phyloP scores from a whole-genome alignment of 2,113 vertebrate genomes.

The Microcebus griseorufus region DNA sequence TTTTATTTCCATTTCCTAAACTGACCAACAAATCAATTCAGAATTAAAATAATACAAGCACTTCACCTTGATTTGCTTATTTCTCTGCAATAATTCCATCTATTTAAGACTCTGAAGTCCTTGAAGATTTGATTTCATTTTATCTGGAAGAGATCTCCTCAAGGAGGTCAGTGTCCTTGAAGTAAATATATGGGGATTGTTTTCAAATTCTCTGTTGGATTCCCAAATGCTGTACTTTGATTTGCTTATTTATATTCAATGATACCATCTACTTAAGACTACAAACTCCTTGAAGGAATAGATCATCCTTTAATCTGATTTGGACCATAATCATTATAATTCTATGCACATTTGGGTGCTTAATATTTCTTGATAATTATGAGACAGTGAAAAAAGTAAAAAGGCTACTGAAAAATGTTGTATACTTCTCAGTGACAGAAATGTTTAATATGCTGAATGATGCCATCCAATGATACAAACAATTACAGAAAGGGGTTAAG shows the following conservation, averaged over 20 bases:
- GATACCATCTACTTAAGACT: conserved; percentile 67
- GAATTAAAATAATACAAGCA: conserved; percentile 60
- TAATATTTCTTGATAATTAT: conserved; percentile 76
- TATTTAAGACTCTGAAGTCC: conserved; percentile 66
- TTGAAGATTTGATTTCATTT: conserved; percentile 74
- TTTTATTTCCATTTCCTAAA: conserved; percentile 59
- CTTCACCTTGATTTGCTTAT: conserved; percentile 76
- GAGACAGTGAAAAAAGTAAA: conserved; percentile 57
- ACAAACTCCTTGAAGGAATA: conserved; percentile 68
- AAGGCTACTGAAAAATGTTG: conserved; percentile 14
- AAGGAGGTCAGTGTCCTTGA: conserved; percentile 69
- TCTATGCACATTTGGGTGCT: conserved; percentile 74
- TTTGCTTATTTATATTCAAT: conserved; percentile 78
- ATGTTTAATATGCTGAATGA: conserved; percentile 73
- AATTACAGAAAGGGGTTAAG: conserved; percentile 78
- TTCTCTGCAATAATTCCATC: conserved; percentile 65
- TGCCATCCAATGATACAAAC: conserved; percentile 73
- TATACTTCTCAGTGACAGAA: conserved; percentile 28
- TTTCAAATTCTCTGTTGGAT: conserved; percentile 70
- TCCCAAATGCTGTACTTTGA: conserved; percentile 67
- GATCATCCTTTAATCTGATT: conserved; percentile 76
- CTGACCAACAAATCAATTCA: conserved; percentile 66
- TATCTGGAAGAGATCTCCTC: conserved; percentile 65
- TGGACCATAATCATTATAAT: conserved; percentile 78
- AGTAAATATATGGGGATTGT: conserved; percentile 66